phyloP scores from a whole-genome alignment of 2,113 vertebrate species.

The Miniopterus natalensis region DNA sequence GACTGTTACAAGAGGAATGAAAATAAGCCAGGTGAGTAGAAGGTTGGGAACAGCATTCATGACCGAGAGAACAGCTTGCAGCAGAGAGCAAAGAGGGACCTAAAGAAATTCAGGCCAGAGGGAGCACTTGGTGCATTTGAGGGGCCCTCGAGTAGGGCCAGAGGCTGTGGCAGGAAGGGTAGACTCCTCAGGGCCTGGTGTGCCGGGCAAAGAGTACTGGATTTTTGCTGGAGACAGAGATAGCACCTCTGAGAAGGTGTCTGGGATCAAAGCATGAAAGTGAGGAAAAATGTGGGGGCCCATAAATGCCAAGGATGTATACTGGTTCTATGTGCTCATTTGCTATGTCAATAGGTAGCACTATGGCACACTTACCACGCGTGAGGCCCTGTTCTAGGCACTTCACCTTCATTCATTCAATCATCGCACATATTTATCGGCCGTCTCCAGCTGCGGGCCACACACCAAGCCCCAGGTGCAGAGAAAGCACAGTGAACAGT shows the following conservation, averaged over 20 bases:
- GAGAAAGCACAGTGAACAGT: background rate
- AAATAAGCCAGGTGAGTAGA: background rate
- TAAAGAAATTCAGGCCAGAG: background rate
- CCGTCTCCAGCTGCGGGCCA: background rate
- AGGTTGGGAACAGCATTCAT: background rate
- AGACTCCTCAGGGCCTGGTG: fast-evolving
- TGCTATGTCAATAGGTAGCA: background rate
- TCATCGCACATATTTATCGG: background rate
- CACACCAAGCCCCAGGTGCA: background rate
- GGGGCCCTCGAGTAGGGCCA: background rate
- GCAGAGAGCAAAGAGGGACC: background rate
- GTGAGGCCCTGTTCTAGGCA: background rate
- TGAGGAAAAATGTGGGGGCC: background rate
- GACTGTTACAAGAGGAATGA: background rate
- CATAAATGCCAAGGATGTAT: background rate
- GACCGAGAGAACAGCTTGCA: background rate
- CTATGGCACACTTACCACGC: background rate
- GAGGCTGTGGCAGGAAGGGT: fast-evolving
- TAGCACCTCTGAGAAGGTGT: background rate
- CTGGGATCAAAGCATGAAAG: background rate
- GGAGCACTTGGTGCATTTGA: background rate
- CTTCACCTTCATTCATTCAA: background rate
- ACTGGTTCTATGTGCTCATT: background rate
- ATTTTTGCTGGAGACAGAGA: background rate
- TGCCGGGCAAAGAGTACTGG: background rate